These are phyloP conservation scores for Anadara kagoshimensis DNA, from an alignment of 1,140 invertebrate genomes.

Conservation along the genomic window DNA sequence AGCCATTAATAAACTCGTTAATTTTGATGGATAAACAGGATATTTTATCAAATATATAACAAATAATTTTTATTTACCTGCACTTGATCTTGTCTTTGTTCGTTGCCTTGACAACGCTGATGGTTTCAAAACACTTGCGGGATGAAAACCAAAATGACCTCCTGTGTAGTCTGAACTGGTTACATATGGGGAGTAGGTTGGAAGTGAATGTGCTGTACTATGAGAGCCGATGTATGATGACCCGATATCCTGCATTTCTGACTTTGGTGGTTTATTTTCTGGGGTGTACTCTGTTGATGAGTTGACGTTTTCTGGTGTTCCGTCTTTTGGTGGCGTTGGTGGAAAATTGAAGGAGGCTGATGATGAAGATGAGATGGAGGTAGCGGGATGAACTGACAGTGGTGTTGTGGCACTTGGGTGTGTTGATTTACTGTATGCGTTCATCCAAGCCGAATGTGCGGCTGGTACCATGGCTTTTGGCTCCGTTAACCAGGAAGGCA, in stretches of 20 bases:
- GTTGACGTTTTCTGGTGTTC: constrained; percentile 85
- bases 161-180: constrained; percentile 51
- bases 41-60: background rate
- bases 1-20: too few relatives aligned
- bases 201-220: constrained; percentile 63
- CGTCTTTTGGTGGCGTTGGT: constrained; percentile 94
- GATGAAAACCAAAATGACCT: constrained; percentile 65
- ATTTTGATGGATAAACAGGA: too few relatives aligned
- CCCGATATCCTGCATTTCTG: constrained; percentile 46
- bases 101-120: constrained; percentile 79
- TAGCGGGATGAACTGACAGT: constrained; percentile 63
- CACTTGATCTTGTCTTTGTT: constrained; percentile 91
- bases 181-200: constrained; percentile 61
- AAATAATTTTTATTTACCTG: constrained; percentile 81
- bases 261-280: constrained; percentile 73
- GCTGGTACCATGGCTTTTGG: constrained; percentile 75
- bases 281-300: constrained; percentile 53
- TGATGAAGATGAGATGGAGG: constrained; percentile 58
- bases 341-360: constrained; percentile 91
- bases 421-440: constrained; percentile 79
- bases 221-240: constrained; percentile 50
- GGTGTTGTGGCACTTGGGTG: constrained; percentile 70
- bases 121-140: constrained; percentile 71
- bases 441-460: constrained; percentile 73
- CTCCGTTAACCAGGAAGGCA: constrained; percentile 86